Evolutionary conservation across 1,140 invertebrate species (phyloP), one percentile per base, ranked within the genome.

Genomic region (Dermatophagoides farinae): DNA sequence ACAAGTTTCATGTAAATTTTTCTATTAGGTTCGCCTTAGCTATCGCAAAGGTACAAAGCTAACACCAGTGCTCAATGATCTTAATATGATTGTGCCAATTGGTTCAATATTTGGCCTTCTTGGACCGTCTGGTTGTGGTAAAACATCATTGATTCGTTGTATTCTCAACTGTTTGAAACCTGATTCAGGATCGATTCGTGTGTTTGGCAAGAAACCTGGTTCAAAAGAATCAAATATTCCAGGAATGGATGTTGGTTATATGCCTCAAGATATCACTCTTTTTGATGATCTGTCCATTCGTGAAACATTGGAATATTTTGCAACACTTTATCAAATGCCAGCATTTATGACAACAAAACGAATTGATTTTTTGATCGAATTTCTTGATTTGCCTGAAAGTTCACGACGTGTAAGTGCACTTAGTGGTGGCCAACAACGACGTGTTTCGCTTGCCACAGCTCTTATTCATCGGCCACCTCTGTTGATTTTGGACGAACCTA

Each of bases 381-480:
- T 96, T 70, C 75, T 92, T 5, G 84, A 89, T 71, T 73, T 92
- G 63, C 87, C 88, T 2, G 81, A 47, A n/a, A 63, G 49, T 22
- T n/a, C 44, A 10, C 46, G 59, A 37, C 39, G 52, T 49, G 66
- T 71, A 11, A 61, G 60, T 55, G 63, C 68, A 12, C 64, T 74
- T 1, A 89, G 88, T 74, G 90, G 90, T 66, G 89, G 90, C 31
- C 88, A 93, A 72, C 87, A 92, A 68, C 77, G 89, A 43, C 78
- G 89, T 63, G 87, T 91, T 0, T 91, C 87, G 6, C 88, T 96
- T 67, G 88, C 88, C 0, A 83, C 88, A 23, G 88, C 89, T 6
- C 74, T 96, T 6, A 82, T 64, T 51, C 73, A 76, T 47, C 69
- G 73, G 51, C 74, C 75, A 11, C 67, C 73, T 49, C 62, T 77